These are phyloP conservation scores for Sibirionetta formosa DNA, from an alignment of 2,797 vertebrate species.

Conservation along the genomic window DNA sequence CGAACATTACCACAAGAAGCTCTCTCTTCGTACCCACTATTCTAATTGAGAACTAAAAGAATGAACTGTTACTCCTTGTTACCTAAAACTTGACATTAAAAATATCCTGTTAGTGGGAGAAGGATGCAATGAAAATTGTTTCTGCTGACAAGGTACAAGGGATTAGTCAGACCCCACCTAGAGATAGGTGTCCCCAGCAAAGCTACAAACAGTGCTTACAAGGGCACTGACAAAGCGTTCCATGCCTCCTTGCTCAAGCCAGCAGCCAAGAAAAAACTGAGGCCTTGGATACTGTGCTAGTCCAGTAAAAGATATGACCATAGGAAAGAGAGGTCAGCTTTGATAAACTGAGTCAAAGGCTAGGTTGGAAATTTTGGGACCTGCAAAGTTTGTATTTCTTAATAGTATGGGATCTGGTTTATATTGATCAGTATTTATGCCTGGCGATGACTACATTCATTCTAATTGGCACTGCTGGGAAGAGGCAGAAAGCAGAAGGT, in stretches of 20 bases:
- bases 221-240: background rate
- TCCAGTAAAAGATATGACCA: background rate
- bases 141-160: conserved; percentile 18
- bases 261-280: background rate
- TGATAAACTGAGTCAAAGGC: background rate
- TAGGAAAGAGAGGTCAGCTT: background rate
- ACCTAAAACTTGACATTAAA: background rate
- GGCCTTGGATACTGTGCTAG: background rate
- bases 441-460: background rate
- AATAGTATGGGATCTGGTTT: background rate
- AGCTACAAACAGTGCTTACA: background rate
- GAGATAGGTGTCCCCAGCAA: conserved; percentile 5
- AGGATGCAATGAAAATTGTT: background rate
- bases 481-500: background rate
- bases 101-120: background rate
- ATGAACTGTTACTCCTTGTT: background rate
- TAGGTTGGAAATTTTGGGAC: background rate
- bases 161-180: background rate
- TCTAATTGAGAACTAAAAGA: background rate
- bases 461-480: background rate
- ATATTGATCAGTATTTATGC: background rate
- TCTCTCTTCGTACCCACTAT: background rate
- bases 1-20: background rate
- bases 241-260: background rate
- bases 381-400: background rate